Base-by-base conservation (phyloP, 2,888 invertebrate species). In the Drosophila neonasuta region DNA sequence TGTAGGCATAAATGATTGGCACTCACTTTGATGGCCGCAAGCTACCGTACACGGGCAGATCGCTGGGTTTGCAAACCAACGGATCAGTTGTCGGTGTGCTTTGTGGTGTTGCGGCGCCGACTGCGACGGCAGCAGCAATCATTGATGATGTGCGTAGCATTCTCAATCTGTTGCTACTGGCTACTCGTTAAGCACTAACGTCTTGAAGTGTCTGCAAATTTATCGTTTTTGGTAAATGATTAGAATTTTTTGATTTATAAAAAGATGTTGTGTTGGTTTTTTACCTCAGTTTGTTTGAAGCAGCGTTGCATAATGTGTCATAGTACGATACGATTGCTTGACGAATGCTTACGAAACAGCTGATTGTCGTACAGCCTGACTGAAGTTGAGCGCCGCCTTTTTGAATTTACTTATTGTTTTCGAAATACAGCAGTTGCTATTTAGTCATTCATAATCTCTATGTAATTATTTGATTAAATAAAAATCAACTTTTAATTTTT, bases 21-120 rank as follows among this genome's bases (percentile, higher is more conserved):
- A 88, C 90, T 82, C 78, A 76, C 89, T 80, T 17, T 60, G 58
- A 10, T 66, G 60, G 72, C 59, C 88, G 86, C 32, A 90, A 66
- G 1, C 88, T 86, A 3, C 87, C 81, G 50, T 91, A 91, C 20
- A 91, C 59, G 2, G 91, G 91, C 52, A 91, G 64, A 1, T 91
- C 91, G 8, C 86, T 87, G 2, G 91, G 89, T 54, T 80, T 88
- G 59, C 90, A 88, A 3, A 86, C 54, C 10, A 81, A 32, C 0
- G 75, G 49, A n/a, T 58, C 46, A 2, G 48, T 45, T 50, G 34
- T 5, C 48, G 39, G 0, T 15, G 39, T 5, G 9, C 20, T 64
- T 30, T 15, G 60, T 4, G 54, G 39, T 6, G 60, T 17, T 5
- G 58, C 54, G 9, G 57, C 67, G 48, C 75, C 70, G 3, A 88